These are phyloP conservation scores for Microtus ochrogaster DNA, from an alignment of 2,113 vertebrate genomes.

Conservation along the genomic window DNA sequence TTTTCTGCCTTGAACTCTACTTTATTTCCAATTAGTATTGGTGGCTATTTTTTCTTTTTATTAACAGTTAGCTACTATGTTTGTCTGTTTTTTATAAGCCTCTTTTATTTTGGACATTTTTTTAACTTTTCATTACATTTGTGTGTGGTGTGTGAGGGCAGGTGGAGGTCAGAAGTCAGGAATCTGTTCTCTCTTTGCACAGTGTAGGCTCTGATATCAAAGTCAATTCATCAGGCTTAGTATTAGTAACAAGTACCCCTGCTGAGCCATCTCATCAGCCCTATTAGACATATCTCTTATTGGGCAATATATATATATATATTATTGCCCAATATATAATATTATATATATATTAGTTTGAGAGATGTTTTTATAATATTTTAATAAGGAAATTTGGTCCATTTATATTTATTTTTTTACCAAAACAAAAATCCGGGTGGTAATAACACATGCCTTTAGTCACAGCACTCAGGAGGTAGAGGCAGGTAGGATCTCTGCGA, in stretches of 20 bases:
- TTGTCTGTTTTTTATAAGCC: background rate
- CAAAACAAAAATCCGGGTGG: background rate
- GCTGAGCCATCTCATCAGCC: background rate
- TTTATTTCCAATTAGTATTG: slow-evolving; percentile 52
- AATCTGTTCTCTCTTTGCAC: background rate
- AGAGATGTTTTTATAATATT: slow-evolving; percentile 34
- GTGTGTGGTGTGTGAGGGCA: background rate
- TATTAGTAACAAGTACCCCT: background rate
- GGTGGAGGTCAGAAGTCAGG: background rate
- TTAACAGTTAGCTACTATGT: background rate
- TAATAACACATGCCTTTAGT: background rate
- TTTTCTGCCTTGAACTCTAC: slow-evolving; percentile 45
- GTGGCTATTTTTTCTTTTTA: slow-evolving; percentile 18
- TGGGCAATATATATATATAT: background rate
- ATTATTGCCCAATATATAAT: too few relatives aligned
- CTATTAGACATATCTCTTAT: background rate
- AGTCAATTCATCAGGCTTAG: background rate
- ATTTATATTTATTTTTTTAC: slow-evolving; percentile 45
- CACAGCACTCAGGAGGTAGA: background rate
- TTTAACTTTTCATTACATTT: background rate
- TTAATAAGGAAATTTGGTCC: slow-evolving; percentile 14
- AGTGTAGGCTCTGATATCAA: background rate
- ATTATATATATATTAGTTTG: background rate
- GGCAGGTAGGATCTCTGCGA: background rate
- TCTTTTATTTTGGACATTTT: background rate